A percentile compares a stretch with the other conserved stretches of the same genome.
These are phyloP conservation scores for Porites lutea DNA, from an alignment of 64 coral and sea anemone species.

Conservation along the genomic window DNA sequence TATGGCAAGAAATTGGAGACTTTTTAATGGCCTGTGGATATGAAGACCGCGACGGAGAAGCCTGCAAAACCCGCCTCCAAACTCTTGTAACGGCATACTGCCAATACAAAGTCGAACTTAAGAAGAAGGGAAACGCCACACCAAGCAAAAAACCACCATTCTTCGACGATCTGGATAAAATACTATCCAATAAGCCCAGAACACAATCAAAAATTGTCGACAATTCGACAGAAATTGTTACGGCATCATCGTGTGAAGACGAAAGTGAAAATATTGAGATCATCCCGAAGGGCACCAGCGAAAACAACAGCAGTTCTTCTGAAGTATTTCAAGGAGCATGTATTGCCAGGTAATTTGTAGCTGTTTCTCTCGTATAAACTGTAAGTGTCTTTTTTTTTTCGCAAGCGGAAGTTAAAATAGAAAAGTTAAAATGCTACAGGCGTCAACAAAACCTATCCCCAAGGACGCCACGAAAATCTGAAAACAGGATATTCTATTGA, in stretches of 20 bases:
- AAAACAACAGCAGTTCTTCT: neutral
- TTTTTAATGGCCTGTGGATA: no score
- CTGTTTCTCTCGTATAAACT: conserved; percentile 17
- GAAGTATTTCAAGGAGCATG: conserved; percentile 20
- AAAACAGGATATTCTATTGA: neutral
- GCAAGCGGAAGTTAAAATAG: neutral
- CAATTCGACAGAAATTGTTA: neutral
- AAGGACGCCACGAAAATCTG: neutral
- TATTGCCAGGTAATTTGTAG: conserved; percentile 28
- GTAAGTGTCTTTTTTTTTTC: neutral
- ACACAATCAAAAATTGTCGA: conserved; percentile 1
- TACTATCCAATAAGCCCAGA: neutral
- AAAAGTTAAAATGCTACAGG: neutral
- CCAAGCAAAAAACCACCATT: neutral
- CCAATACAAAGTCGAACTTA: conserved; percentile 7
- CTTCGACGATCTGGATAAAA: conserved; percentile 1
- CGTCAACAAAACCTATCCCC: neutral
- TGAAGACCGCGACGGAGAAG: no score
- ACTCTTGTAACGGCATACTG: conserved; percentile 8
- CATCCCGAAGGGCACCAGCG: no score
- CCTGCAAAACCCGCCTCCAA: neutral
- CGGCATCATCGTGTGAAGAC: neutral
- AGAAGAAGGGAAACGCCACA: neutral
- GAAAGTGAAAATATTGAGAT: no score
- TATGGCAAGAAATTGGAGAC: conserved; percentile 40